A percentile compares a stretch with the other conserved stretches of the same genome.
Conservation (phyloP, 2,113 vertebrate species). For the Macrotis lagotis region DNA sequence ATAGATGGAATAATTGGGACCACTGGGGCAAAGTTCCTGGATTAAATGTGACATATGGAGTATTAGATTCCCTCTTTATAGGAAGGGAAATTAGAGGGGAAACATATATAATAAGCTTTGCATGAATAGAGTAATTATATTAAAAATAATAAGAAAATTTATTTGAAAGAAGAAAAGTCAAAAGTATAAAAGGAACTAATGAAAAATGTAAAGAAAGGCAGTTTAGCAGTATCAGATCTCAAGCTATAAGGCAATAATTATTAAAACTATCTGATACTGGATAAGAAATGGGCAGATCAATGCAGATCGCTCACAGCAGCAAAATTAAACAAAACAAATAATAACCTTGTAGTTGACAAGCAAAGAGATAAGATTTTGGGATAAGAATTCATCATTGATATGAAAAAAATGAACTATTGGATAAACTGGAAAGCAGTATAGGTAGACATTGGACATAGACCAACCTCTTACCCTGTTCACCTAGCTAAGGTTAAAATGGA, state of each 20-base stretch:
- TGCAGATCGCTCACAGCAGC: neutral
- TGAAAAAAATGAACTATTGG: neutral
- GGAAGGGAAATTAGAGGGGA: neutral
- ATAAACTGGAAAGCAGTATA: neutral
- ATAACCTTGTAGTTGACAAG: neutral
- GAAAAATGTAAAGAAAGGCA: neutral
- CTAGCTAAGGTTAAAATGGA: neutral
- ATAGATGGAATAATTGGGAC: neutral
- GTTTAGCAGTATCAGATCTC: neutral
- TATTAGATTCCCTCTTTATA: neutral
- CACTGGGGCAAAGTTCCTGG: neutral
- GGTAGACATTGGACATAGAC: neutral
- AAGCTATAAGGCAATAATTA: neutral
- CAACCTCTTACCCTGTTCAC: neutral
- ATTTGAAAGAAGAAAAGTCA: neutral
- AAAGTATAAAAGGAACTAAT: neutral
- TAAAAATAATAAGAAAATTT: neutral
- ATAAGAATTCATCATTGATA: neutral
- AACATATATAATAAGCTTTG: neutral
- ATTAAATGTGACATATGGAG: neutral
- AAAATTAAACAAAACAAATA: neutral
- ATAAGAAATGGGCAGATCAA: neutral
- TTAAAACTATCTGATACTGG: neutral
- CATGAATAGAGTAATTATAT: neutral
- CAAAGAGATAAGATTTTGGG: neutral